Base-by-base conservation (phyloP, 2,888 invertebrate genomes). In the Antitype chi region DNA sequence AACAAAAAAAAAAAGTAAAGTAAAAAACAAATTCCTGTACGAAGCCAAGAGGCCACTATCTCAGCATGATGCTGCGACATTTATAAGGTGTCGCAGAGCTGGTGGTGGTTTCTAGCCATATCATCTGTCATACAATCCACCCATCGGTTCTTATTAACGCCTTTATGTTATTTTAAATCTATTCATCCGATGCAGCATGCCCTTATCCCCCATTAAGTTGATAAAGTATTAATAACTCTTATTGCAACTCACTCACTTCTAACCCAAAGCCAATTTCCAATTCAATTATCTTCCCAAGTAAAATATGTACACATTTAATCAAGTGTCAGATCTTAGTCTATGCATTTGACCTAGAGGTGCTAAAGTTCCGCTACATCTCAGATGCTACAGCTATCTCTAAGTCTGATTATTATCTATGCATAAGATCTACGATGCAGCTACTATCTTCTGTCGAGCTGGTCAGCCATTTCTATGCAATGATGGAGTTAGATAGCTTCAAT, bases 341-440 rank as follows among this genome's bases (percentile, higher is more conserved):
- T 81, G 60, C 59, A 49, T 84, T 83, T 83, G 80, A 81, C 84
- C 84, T 53, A 0, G n/a, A 71, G 84, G 84, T 79, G 82, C 38
- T 82, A 80, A 80, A 68, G 82, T 69, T 59, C 73, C 67, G 80
- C 63, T 68, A 84, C 49, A 32, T 79, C 63, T 79, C 9, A 84
- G 55, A 68, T 38, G 1, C 13, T 66, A 47, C 81, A 43, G 23
- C 53, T 62, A 63, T 68, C n/a, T 80, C n/a, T 53, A 28, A 38
- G n/a, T 43, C 20, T 62, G 47, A 78, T 52, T 57, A 47, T 47
- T 59, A 81, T 84, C 80, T 59, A 13, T 55, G 15, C 15, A 17
- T 81, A 49, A 32, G 53, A 80, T 73, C 59, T 78, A 57, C 57
- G 53, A 69, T 60, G 66, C 47, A 49, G 25, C 23, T 52, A 9